Conservation (phyloP, 2,113 vertebrate species). For the Taurulus bubalis region DNA sequence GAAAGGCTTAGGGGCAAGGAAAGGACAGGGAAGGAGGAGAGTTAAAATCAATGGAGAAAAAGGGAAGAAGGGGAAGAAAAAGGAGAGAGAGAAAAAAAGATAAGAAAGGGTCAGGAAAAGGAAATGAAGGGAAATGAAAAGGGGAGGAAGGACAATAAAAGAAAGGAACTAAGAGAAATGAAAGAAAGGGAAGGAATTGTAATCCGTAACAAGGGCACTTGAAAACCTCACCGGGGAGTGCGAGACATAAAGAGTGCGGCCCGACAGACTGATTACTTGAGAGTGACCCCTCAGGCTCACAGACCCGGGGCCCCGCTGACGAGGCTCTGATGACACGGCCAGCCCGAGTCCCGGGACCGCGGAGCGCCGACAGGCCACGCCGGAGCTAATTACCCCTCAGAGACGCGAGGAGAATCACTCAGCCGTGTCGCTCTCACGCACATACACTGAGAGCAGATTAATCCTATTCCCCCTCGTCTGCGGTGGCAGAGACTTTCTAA, state of each 20-base stretch:
- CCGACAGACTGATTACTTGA: conserved; percentile 50
- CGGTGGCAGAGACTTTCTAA: conserved; percentile 62
- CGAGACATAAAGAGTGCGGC: conserved; percentile 13
- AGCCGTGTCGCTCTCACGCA: conserved; percentile 52
- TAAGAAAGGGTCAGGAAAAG: neutral
- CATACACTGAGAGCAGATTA: conserved; percentile 46
- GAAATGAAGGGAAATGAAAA: neutral
- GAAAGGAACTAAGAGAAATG: neutral
- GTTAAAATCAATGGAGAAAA: neutral
- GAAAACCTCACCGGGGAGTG: conserved; percentile 26
- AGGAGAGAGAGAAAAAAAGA: neutral
- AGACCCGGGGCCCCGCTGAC: conserved; percentile 41
- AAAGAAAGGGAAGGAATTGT: neutral
- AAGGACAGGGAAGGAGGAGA: neutral
- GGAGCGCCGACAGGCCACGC: conserved; percentile 60
- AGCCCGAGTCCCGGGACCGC: conserved; percentile 54
- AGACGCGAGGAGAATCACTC: conserved; percentile 74
- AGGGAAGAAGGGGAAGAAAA: neutral
- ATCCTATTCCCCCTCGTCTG: conserved; percentile 57
- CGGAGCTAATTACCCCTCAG: conserved; percentile 75
- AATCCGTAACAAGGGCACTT: conserved; percentile 1
- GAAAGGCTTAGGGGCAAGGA: neutral
- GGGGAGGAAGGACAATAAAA: neutral
- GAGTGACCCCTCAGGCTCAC: conserved; percentile 41
- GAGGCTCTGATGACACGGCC: conserved; percentile 49